These are phyloP conservation scores for Trichogramma pretiosum DNA, from an alignment of 1,140 invertebrate genomes.

Conservation along the genomic window DNA sequence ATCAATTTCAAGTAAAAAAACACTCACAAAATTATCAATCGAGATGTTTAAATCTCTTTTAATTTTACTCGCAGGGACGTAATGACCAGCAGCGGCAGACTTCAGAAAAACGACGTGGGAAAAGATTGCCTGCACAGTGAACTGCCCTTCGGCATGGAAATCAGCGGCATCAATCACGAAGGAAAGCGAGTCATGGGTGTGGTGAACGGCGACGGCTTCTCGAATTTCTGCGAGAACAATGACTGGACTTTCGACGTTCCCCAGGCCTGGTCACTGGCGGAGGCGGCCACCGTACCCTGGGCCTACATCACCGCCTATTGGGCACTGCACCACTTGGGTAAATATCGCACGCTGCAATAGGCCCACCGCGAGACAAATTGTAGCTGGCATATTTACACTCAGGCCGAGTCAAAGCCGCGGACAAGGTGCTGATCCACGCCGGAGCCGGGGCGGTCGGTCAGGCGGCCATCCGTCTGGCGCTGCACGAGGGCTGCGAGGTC, in stretches of 20 bases:
- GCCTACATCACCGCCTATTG: slow-evolving; percentile 79
- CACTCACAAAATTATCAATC: no score
- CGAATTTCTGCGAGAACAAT: slow-evolving; percentile 54
- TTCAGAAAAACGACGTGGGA: no score
- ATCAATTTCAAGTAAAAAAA: slow-evolving; percentile 53
- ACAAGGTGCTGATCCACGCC: slow-evolving; percentile 63
- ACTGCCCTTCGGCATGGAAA: slow-evolving; percentile 62
- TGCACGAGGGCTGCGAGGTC: slow-evolving; percentile 55
- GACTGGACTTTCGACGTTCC: slow-evolving; percentile 72
- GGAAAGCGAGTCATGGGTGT: slow-evolving; percentile 65
- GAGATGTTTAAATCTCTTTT: not conserved
- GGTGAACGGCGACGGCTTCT: slow-evolving; percentile 46
- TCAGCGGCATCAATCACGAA: slow-evolving; percentile 46
- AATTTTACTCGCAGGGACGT: slow-evolving; percentile 48
- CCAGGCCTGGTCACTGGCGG: slow-evolving; percentile 70
- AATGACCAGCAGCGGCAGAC: slow-evolving; percentile 62
- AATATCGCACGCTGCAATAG: no score
- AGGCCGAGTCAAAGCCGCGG: slow-evolving; percentile 48
- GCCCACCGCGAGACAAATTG: not conserved
- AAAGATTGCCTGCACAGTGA: slow-evolving; percentile 51
- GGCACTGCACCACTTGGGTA: slow-evolving; percentile 53
- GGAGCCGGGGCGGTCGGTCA: slow-evolving; percentile 69
- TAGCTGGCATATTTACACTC: not conserved
- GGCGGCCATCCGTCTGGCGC: slow-evolving; percentile 66
- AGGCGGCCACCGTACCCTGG: slow-evolving; percentile 80